Conservation (phyloP, 2,113 vertebrate genomes). For the Archocentrus centrarchus region DNA sequence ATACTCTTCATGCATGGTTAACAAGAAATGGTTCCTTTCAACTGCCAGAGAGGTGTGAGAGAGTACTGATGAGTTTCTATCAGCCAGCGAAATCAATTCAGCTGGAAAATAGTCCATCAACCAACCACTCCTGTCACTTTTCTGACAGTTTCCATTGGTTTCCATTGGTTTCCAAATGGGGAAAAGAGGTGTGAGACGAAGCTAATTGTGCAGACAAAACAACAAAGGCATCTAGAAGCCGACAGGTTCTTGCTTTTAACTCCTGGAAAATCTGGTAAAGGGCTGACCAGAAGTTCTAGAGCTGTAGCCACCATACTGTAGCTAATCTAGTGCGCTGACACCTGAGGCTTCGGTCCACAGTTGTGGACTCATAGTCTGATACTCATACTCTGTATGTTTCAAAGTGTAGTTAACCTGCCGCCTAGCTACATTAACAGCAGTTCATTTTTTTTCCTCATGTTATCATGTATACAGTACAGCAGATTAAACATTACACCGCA, state of each 20-base stretch:
- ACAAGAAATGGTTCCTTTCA: conserved; percentile 18
- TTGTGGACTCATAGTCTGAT: too few species aligned
- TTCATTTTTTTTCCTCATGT: not conserved
- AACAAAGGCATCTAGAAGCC: not conserved
- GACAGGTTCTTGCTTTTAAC: not conserved
- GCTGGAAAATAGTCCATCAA: conserved; percentile 55
- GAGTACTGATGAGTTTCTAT: conserved; percentile 26
- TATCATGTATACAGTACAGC: not conserved
- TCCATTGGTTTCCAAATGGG: not conserved
- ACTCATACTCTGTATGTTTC: too few species aligned
- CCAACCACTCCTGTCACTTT: conserved; percentile 20
- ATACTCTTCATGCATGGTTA: not conserved
- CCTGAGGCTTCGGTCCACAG: too few species aligned
- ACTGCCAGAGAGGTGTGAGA: conserved; percentile 28
- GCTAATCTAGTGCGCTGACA: not conserved
- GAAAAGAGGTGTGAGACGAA: not conserved
- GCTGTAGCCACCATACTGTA: too few species aligned
- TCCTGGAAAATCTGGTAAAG: not conserved
- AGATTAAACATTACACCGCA: not conserved
- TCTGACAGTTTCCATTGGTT: conserved; percentile 2
- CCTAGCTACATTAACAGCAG: not conserved
- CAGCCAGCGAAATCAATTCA: conserved; percentile 30
- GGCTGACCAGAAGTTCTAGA: not conserved
- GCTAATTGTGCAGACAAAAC: conserved; percentile 20
- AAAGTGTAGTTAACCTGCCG: fast-evolving